A percentile compares a stretch with the other conserved stretches of the same genome.
These are phyloP conservation scores for Heliopora coerulea DNA, from an alignment of 92 coral and sea anemone genomes.

Conservation along the genomic window DNA sequence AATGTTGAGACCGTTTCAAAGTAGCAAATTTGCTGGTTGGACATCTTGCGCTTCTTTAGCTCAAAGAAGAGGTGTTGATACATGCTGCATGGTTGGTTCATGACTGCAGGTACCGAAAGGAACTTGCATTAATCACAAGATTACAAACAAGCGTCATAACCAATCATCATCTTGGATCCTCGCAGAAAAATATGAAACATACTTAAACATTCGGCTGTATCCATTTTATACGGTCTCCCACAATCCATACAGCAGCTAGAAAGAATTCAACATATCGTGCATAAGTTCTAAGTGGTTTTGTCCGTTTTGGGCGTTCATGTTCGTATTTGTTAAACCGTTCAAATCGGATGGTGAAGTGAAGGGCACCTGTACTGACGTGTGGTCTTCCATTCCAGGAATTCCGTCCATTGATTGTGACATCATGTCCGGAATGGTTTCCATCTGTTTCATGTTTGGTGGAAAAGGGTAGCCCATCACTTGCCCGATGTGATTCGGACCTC, in stretches of 20 bases:
- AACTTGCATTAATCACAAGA: too few relatives aligned
- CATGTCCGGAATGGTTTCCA: slow-evolving; percentile 74
- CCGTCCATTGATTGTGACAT: slow-evolving; percentile 79
- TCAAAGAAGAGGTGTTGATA: too few relatives aligned
- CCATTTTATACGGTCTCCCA: background rate
- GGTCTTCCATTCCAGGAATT: slow-evolving; percentile 62
- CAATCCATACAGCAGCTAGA: slow-evolving; percentile 27
- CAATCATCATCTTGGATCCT: too few relatives aligned
- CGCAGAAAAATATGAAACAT: too few relatives aligned
- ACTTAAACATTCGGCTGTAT: slow-evolving; percentile 3
- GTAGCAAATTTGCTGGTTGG: too few relatives aligned
- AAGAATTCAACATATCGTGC: slow-evolving; percentile 99
- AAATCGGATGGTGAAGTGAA: slow-evolving; percentile 80
- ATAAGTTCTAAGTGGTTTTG: slow-evolving; percentile 99
- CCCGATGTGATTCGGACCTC: slow-evolving; percentile 83
- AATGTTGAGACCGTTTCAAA: too few relatives aligned
- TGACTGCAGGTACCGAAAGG: too few relatives aligned
- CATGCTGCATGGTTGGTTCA: too few relatives aligned
- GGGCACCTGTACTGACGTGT: slow-evolving; percentile 77
- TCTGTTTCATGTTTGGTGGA: slow-evolving; percentile 80
- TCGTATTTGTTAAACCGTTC: slow-evolving; percentile 71
- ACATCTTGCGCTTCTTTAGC: too few relatives aligned
- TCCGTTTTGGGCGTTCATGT: slow-evolving; percentile 69
- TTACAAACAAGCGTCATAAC: too few relatives aligned
- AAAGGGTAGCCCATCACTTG: slow-evolving; percentile 76